Base-by-base conservation (phyloP, 2,888 invertebrate species). In the Trypoxylon attenuatum region DNA sequence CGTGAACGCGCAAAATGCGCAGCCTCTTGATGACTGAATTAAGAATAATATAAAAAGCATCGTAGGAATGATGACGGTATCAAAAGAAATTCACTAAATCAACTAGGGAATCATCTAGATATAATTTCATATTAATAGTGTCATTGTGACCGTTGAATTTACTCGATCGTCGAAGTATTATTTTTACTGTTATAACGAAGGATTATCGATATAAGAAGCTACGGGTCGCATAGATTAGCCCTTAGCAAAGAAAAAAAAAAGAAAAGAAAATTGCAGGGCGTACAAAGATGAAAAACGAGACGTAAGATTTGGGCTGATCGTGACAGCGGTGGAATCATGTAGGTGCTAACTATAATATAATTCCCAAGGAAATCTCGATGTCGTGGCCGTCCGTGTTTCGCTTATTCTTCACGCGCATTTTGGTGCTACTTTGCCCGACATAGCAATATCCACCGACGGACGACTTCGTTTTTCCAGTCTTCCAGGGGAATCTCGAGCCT, bases 281-380 rank as follows among this genome's bases (percentile, higher is more conserved):
- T 33, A 13, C 33, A 33, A 13, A 3, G 33, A 33, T 33, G 33
- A 33, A 33, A 33, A 13, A 13, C 13, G 33, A 33, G 33, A 13
- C 33, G 10, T 8, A 10, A 33, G 33, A 45, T 23, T 52, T 39
- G 41, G 19, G 13, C 19, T 60, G 18, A 43, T 54, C 53, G 46
- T 62, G 51, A 39, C 46, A 39, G 63, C 55, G 41, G 46, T 47
- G 33, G 13, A 52, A 52, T 43, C 46, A 46, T 62, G 46, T 69
- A 75, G 64, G 69, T 75, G 69, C 76, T 75, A 74, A 73, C 62
- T 61, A 62, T 53, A 29, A n/a, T 71, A 60, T 62, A 57, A 66
- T 66, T 62, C 25, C 49, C 55, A 49, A 33, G 45, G 15, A 69
- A 64, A 65, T 33, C 50, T 71, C 53, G 58, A 71, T 53, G 71